These are phyloP conservation scores for Notechis scutatus DNA, from an alignment of 2,113 vertebrate species.

Conservation along the genomic window DNA sequence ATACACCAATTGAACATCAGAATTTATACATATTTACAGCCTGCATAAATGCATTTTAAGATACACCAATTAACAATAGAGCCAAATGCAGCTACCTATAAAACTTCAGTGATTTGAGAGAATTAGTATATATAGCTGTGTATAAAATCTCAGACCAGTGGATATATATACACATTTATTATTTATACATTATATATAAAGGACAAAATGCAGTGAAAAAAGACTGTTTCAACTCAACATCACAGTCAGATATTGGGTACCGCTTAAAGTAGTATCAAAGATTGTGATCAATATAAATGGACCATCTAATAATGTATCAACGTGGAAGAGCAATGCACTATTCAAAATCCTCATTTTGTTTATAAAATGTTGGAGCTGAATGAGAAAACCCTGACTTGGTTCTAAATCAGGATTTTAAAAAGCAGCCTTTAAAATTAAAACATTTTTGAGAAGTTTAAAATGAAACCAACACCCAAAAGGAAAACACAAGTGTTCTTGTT, in stretches of 20 bases:
- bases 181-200: constrained; percentile 48
- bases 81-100: constrained; percentile 59
- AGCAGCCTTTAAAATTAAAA: constrained; percentile 70
- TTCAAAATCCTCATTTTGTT: constrained; percentile 34
- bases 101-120: constrained; percentile 56
- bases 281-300: constrained; percentile 31
- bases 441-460: constrained; percentile 61
- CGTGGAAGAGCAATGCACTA: constrained; percentile 43
- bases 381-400: constrained; percentile 51
- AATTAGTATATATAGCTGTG: constrained; percentile 40
- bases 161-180: constrained; percentile 63
- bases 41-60: constrained; percentile 49
- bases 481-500: constrained; percentile 32
- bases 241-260: constrained; percentile 7
- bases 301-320: constrained; percentile 33
- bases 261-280: constrained; percentile 51
- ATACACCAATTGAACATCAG: constrained; percentile 54
- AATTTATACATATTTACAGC: constrained; percentile 62
- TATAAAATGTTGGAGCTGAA: constrained; percentile 50
- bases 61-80: constrained; percentile 39
- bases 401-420: constrained; percentile 71
- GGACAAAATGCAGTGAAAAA: constrained; percentile 42
- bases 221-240: constrained; percentile 33
- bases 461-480: neutral
- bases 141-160: constrained; percentile 70